phyloP scores from a whole-genome alignment of 1,140 invertebrate genomes.

The Bombyx mandarina region DNA sequence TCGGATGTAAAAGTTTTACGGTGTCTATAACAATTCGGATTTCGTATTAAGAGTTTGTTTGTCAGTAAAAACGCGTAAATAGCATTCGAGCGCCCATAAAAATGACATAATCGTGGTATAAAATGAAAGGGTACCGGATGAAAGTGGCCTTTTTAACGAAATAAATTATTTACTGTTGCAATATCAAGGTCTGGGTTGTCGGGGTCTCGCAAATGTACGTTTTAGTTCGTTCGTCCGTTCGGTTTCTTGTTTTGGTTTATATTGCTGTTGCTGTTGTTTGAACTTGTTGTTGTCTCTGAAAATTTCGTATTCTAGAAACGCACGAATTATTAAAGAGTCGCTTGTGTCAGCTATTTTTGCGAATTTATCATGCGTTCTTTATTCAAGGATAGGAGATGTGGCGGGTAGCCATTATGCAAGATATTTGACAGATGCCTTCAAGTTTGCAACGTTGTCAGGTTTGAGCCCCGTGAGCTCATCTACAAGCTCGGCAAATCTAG shows the following conservation, averaged over 20 bases:
- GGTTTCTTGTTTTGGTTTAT: slow-evolving; percentile 6
- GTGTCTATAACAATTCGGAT: slow-evolving; percentile 10
- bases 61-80: slow-evolving; percentile 33
- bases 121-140: slow-evolving; percentile 46
- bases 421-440: too few species aligned
- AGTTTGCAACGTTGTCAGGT: too few species aligned
- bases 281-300: background rate
- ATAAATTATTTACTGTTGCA: slow-evolving; percentile 50
- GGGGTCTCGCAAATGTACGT: too few species aligned
- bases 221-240: too few species aligned
- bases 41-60: slow-evolving; percentile 20
- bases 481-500: too few species aligned
- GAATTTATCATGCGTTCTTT: too few species aligned
- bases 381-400: too few species aligned
- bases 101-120: slow-evolving; percentile 48
- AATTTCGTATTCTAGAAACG: slow-evolving; percentile 5
- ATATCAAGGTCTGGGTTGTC: slow-evolving; percentile 28
- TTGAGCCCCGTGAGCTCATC: too few species aligned
- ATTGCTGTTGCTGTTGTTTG: slow-evolving; percentile 4
- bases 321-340: background rate
- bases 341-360: too few species aligned
- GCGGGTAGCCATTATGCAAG: too few species aligned
- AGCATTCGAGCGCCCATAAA: slow-evolving; percentile 33
- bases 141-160: slow-evolving; percentile 40
- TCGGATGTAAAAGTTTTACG: slow-evolving; percentile 6